These are phyloP conservation scores for Cotesia congregata DNA, from an alignment of 2,888 invertebrate species.

Conservation along the genomic window DNA sequence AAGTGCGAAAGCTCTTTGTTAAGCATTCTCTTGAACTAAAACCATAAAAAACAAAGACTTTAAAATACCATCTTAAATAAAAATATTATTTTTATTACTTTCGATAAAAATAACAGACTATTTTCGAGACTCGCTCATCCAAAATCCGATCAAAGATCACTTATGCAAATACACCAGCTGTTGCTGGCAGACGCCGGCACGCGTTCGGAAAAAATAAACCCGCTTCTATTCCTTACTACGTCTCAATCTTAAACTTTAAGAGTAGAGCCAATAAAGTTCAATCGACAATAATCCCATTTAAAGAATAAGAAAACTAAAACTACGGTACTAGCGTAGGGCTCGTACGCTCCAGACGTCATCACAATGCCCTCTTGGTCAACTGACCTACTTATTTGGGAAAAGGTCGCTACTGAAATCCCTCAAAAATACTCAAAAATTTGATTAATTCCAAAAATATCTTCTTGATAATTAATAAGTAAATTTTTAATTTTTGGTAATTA, in stretches of 20 bases:
- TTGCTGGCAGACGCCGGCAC: background rate
- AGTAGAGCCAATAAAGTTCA: background rate
- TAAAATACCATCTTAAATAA: background rate
- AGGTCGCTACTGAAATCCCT: too few species aligned
- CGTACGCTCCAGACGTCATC: slow-evolving; percentile 10
- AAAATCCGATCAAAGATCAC: background rate
- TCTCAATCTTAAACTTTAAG: background rate
- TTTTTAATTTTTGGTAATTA: too few species aligned
- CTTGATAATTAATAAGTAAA: too few species aligned
- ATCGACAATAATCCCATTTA: slow-evolving; percentile 8
- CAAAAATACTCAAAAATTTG: too few species aligned
- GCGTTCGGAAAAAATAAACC: background rate
- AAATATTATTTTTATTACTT: too few species aligned
- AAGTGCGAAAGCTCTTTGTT: slow-evolving; percentile 99
- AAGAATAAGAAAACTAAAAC: background rate
- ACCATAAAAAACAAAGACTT: slow-evolving; percentile 63
- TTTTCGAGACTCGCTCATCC: background rate
- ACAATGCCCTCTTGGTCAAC: slow-evolving; percentile 40
- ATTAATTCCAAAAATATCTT: too few species aligned
- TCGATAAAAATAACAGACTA: background rate
- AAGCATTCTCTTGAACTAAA: slow-evolving; percentile 99
- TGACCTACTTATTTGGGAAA: slow-evolving; percentile 32
- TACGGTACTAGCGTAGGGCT: background rate
- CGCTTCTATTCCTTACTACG: background rate
- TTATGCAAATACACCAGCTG: slow-evolving; percentile 17